phyloP scores from a whole-genome alignment of 2,888 invertebrate genomes.

The Teinopalpus imperialis region DNA sequence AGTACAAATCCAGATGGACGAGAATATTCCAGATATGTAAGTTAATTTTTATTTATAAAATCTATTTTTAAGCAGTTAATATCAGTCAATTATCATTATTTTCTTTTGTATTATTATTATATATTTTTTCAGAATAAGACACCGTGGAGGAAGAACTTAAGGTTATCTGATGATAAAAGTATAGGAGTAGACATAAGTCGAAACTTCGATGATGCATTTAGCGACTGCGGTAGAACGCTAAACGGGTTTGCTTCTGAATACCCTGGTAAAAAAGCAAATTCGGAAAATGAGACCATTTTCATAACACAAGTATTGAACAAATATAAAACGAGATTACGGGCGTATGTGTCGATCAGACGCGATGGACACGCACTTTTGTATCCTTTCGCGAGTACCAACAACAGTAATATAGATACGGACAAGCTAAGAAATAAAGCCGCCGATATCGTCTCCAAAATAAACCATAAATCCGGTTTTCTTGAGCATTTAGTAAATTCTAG shows the following conservation, averaged over 20 bases:
- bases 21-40: slow-evolving; percentile 59
- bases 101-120: no score
- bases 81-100: no score
- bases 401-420: slow-evolving; percentile 25
- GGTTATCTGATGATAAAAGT: slow-evolving; percentile 36
- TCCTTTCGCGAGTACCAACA: slow-evolving; percentile 81
- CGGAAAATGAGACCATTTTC: slow-evolving; percentile 84
- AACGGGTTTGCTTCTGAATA: slow-evolving; percentile 59
- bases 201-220: slow-evolving; percentile 63
- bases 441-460: slow-evolving; percentile 52
- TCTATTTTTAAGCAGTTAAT: no score
- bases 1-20: slow-evolving; percentile 65
- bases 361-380: slow-evolving; percentile 85
- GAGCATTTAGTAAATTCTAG: slow-evolving; percentile 53
- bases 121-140: slow-evolving; percentile 34
- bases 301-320: slow-evolving; percentile 79
- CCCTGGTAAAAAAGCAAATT: slow-evolving; percentile 81
- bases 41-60: background rate
- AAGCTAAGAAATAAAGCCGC: slow-evolving; percentile 42
- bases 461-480: slow-evolving; percentile 51
- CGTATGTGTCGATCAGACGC: slow-evolving; percentile 88
- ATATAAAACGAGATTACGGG: slow-evolving; percentile 70
- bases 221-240: slow-evolving; percentile 38
- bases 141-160: slow-evolving; percentile 59
- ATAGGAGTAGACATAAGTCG: slow-evolving; percentile 62